Evolutionary conservation across 2,888 invertebrate species (phyloP).

Genomic region (Tipula vernalis): DNA sequence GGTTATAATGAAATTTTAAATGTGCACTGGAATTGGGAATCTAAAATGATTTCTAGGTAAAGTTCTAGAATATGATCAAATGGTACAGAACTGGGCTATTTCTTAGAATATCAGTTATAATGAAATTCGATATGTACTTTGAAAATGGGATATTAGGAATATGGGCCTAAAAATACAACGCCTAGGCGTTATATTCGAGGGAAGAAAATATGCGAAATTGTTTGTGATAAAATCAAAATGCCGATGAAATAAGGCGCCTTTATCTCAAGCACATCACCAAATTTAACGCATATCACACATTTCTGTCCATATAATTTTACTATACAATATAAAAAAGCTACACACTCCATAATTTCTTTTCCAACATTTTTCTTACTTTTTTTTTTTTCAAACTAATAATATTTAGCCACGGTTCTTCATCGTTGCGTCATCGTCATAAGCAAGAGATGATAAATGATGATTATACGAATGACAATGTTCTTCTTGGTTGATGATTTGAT

Average conservation of each 20-base stretch:
- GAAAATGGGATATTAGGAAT: too few species aligned
- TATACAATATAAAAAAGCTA: neutral
- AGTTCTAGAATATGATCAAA: too few species aligned
- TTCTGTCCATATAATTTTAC: neutral
- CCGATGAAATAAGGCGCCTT: neutral
- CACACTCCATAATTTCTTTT: neutral
- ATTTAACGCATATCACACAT: neutral
- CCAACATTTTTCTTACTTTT: neutral
- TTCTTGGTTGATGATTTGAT: neutral
- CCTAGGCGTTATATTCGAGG: too few species aligned
- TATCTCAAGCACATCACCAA: neutral
- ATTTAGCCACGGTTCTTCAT: neutral
- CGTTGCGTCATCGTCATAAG: neutral
- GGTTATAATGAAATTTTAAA: too few species aligned
- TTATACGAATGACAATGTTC: neutral
- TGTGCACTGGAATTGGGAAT: too few species aligned
- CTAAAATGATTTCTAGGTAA: too few species aligned
- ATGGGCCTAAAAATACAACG: too few species aligned
- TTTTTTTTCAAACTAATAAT: neutral
- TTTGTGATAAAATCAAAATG: too few species aligned
- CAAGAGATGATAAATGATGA: neutral
- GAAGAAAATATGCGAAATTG: too few species aligned
- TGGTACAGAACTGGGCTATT: too few species aligned
- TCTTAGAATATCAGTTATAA: too few species aligned
- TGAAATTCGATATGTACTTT: too few species aligned